phyloP scores from a whole-genome alignment of 2,888 invertebrate genomes.

The Gandaritis pyraliata region DNA sequence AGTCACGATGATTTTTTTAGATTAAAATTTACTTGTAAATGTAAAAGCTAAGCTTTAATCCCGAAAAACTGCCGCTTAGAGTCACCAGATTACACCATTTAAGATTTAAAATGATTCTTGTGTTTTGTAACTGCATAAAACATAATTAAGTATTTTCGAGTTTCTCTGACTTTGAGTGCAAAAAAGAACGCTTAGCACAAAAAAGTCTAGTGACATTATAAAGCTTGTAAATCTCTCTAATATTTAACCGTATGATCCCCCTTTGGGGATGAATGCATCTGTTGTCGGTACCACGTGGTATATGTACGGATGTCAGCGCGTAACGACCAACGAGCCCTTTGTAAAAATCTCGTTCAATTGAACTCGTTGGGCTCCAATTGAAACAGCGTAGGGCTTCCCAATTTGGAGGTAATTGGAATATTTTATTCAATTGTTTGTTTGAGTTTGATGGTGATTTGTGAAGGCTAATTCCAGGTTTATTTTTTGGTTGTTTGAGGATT shows the following conservation, averaged over 20 bases:
- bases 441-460: constrained; percentile 40
- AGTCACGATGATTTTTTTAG: not conserved
- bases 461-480: constrained; percentile 38
- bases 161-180: no score
- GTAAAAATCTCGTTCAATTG: constrained; percentile 31
- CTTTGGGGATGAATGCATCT: constrained; percentile 34
- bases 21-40: not conserved
- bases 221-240: not conserved
- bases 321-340: constrained; percentile 25
- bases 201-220: not conserved
- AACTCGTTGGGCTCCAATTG: constrained; percentile 27
- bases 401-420: constrained; percentile 39
- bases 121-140: no score
- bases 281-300: constrained; percentile 29
- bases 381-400: constrained; percentile 32
- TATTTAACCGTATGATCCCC: not conserved
- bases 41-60: no score
- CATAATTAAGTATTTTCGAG: no score
- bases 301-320: constrained; percentile 13
- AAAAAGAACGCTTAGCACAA: no score
- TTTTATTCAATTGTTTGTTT: constrained; percentile 39
- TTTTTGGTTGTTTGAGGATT: constrained; percentile 23
- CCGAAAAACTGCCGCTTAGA: no score
- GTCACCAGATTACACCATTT: no score
- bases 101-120: no score